Evolutionary conservation across 2,888 invertebrate genomes (phyloP).

Genomic region (Latheticus oryzae): DNA sequence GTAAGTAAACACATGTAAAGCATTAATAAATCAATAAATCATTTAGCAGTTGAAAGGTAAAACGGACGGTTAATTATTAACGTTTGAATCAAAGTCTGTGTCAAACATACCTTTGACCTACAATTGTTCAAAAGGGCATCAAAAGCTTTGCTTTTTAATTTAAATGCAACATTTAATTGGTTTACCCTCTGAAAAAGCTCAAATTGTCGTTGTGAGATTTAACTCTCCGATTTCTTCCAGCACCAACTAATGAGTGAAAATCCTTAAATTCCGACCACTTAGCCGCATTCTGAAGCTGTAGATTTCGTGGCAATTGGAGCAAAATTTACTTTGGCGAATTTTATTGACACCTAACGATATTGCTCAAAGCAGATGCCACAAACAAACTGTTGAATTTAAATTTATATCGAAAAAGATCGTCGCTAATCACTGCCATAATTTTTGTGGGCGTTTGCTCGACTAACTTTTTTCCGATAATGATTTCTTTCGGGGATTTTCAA

Average conservation of each 20-base stretch:
- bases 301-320: background rate
- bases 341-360: too few species aligned
- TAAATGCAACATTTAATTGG: constrained; percentile 33
- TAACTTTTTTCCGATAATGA: constrained; percentile 16
- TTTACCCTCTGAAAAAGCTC: constrained; percentile 21
- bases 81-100: too few species aligned
- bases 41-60: too few species aligned
- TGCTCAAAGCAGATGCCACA: too few species aligned
- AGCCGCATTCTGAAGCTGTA: constrained; percentile 10
- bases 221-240: constrained; percentile 17
- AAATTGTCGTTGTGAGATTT: constrained; percentile 25
- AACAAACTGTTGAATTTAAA: background rate
- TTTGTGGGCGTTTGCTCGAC: constrained; percentile 10
- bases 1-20: too few species aligned
- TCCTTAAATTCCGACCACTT: constrained; percentile 27
- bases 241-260: constrained; percentile 31
- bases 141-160: too few species aligned
- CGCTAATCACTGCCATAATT: constrained; percentile 15
- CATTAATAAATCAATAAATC: too few species aligned
- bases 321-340: constrained; percentile 10
- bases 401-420: constrained; percentile 10
- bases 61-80: too few species aligned
- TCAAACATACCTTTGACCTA: too few species aligned
- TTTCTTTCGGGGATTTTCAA: constrained; percentile 15
- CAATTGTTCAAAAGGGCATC: too few species aligned